Percentiles rank a stretch among this genome's conserved stretches.
These are phyloP conservation scores for Sciurus carolinensis DNA, from an alignment of 2,797 vertebrate genomes.

Conservation along the genomic window DNA sequence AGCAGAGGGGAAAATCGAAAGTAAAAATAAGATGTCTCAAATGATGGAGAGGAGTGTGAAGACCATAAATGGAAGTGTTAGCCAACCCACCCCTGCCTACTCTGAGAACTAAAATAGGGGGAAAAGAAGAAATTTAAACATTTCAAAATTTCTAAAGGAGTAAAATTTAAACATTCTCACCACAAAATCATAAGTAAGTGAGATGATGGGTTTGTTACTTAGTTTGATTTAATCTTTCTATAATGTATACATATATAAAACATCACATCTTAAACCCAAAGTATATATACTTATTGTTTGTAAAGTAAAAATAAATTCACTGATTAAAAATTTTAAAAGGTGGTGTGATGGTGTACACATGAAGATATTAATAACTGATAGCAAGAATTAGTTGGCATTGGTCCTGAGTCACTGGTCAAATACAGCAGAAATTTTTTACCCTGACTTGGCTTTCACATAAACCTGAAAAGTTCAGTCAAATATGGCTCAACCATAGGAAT, in stretches of 20 bases:
- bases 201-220: neutral
- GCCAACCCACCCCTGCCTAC: neutral
- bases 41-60: neutral
- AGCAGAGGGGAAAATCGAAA: conserved; percentile 14
- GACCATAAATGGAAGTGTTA: neutral
- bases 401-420: neutral
- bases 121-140: neutral
- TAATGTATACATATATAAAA: neutral
- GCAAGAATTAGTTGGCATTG: neutral
- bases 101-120: neutral
- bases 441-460: conserved; percentile 11
- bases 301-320: neutral
- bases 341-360: neutral
- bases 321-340: neutral
- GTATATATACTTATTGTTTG: neutral
- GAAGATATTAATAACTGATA: neutral
- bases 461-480: conserved; percentile 8
- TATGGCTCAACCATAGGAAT: neutral
- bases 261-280: neutral
- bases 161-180: neutral
- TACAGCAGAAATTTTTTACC: neutral
- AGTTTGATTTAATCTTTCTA: neutral
- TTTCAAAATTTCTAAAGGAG: neutral
- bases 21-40: conserved; percentile 33
- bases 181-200: neutral